These are phyloP conservation scores for Gymnobelideus leadbeateri DNA, from an alignment of 2,113 vertebrate species.

Conservation along the genomic window DNA sequence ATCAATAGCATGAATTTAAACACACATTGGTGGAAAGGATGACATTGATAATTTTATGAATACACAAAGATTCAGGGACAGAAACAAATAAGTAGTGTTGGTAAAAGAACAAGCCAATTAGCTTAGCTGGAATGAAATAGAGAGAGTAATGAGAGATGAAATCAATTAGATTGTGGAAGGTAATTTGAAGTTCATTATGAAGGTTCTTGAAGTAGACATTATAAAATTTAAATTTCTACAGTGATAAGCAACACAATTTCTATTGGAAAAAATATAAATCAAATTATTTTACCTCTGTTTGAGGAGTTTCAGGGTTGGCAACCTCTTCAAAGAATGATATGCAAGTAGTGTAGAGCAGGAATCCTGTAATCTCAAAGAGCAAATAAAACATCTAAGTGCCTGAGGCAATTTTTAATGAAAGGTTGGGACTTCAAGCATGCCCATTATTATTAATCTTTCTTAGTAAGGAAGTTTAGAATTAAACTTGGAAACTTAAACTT, in stretches of 20 bases:
- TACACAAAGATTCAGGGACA: not conserved
- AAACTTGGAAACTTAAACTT: not conserved
- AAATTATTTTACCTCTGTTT: not conserved
- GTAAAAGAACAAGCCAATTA: not conserved
- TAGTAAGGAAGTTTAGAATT: not conserved
- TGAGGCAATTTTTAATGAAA: not conserved
- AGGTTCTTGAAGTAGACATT: not conserved
- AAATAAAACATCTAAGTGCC: not conserved
- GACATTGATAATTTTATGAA: not conserved
- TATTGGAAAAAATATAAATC: not conserved
- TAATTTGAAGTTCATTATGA: not conserved
- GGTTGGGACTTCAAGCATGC: not conserved
- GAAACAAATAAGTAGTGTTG: not conserved
- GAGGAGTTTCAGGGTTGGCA: not conserved
- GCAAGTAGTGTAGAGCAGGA: not conserved
- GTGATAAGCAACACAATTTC: not conserved
- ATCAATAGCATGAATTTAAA: not conserved
- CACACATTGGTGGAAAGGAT: not conserved
- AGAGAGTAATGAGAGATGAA: not conserved
- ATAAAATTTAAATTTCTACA: not conserved
- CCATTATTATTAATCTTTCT: not conserved
- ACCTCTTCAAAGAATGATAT: not conserved
- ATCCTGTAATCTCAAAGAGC: not conserved
- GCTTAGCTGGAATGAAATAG: not conserved
- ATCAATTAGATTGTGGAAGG: not conserved